phyloP scores from a whole-genome alignment of 2,888 invertebrate species.

The Chaetoderma sp. region DNA sequence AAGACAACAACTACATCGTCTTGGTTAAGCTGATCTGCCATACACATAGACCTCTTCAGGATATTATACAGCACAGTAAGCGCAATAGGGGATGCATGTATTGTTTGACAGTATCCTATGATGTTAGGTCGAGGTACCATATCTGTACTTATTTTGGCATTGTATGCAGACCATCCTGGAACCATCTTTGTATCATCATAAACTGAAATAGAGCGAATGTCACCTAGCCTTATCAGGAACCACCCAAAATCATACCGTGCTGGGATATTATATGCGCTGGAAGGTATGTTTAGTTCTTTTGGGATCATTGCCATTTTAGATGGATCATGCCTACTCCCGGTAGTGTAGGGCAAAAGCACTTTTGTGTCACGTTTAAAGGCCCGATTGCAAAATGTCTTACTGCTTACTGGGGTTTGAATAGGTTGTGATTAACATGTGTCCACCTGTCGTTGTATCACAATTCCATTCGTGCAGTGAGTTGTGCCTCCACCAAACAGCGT shows the following conservation, averaged over 20 bases:
- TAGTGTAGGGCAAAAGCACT: background rate
- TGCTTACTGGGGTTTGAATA: background rate
- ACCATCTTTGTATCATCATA: background rate
- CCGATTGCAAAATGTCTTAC: background rate
- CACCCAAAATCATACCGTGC: background rate
- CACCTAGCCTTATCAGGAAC: background rate
- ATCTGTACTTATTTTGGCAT: background rate
- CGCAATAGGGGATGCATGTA: background rate
- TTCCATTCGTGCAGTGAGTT: background rate
- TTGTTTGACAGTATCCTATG: too few relatives aligned
- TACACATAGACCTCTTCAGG: constrained; percentile 2
- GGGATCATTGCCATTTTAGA: background rate
- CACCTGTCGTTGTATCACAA: background rate
- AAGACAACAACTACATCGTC: constrained; percentile 15
- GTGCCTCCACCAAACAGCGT: background rate
- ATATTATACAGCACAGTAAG: constrained; percentile 2
- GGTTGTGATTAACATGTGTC: background rate
- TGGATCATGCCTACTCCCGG: background rate
- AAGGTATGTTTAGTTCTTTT: background rate
- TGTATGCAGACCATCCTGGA: constrained; percentile 20
- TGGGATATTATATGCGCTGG: background rate
- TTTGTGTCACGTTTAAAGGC: background rate
- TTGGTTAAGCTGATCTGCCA: constrained; percentile 21
- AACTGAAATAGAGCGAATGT: too few relatives aligned
- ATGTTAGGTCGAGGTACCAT: background rate